These are phyloP conservation scores for Neosilurus mollespiculum DNA, from an alignment of 2,797 vertebrate species.

Conservation along the genomic window DNA sequence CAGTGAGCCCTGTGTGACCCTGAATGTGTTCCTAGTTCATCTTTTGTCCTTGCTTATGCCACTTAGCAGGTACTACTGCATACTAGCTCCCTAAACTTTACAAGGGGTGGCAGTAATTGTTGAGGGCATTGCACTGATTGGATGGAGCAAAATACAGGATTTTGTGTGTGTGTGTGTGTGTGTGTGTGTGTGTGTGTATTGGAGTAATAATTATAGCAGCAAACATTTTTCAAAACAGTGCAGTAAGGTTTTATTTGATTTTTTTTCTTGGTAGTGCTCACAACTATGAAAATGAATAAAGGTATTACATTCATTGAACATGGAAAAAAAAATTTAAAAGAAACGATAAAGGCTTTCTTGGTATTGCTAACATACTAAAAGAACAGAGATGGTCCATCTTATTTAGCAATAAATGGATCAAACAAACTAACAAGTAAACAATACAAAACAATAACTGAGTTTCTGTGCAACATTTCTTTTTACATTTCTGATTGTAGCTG, in stretches of 20 bases:
- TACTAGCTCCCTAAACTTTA: no score
- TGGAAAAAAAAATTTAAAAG: neutral
- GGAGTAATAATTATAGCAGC: neutral
- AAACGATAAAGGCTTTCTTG: neutral
- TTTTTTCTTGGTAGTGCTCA: conserved; percentile 78
- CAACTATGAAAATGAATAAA: conserved; percentile 64
- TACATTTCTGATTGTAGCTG: neutral
- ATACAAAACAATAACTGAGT: neutral
- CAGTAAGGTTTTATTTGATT: conserved; percentile 80
- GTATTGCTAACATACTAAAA: conserved; percentile 36
- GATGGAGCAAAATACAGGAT: neutral
- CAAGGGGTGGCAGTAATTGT: no score
- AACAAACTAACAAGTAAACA: neutral
- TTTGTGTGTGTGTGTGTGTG: no score
- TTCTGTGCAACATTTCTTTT: neutral
- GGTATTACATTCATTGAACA: conserved; percentile 76
- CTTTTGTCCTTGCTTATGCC: no score
- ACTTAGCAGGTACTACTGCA: no score
- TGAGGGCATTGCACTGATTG: neutral
- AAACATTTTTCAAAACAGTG: conserved; percentile 69
- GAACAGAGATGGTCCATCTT: conserved; percentile 38
- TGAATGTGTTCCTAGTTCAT: no score
- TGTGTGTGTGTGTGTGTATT: neutral
- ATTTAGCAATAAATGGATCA: neutral
- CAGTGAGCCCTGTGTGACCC: no score